Evolutionary conservation across 1,140 invertebrate genomes (phyloP).

Genomic region (Watersipora subatra): DNA sequence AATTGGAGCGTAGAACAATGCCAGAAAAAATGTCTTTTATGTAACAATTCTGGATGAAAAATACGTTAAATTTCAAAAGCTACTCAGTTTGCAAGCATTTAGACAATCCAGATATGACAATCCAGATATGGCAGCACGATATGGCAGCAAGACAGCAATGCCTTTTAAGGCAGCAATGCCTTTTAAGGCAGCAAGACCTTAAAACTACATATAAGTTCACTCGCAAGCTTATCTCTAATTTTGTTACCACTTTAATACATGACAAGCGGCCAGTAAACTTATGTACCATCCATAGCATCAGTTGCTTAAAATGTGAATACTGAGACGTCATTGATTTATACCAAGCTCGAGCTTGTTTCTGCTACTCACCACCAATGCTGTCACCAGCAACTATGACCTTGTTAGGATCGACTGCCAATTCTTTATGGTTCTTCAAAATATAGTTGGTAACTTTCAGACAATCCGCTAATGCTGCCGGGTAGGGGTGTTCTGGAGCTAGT

Average conservation of each 20-base stretch:
- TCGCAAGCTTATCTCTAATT: background rate
- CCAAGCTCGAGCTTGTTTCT: background rate
- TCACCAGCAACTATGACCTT: slow-evolving; percentile 24
- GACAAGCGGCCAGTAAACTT: background rate
- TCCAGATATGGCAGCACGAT: too few relatives aligned
- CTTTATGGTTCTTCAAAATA: slow-evolving; percentile 16
- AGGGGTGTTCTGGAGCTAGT: slow-evolving; percentile 25
- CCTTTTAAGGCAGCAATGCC: too few relatives aligned
- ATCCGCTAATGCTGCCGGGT: slow-evolving; percentile 24
- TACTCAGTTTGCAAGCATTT: too few relatives aligned
- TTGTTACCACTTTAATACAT: background rate
- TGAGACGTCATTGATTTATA: background rate
- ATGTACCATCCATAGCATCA: background rate
- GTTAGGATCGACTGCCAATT: slow-evolving; percentile 16
- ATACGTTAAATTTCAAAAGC: too few relatives aligned
- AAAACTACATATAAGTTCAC: background rate
- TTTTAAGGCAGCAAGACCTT: background rate
- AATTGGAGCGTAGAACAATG: too few relatives aligned
- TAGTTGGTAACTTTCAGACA: slow-evolving; percentile 24
- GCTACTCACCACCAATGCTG: slow-evolving; percentile 21
- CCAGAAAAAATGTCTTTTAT: too few relatives aligned
- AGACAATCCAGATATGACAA: too few relatives aligned
- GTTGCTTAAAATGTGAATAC: background rate
- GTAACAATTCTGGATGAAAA: too few relatives aligned
- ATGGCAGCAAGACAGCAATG: too few relatives aligned